These are phyloP conservation scores for Lithobates sylvaticus DNA, from an alignment of 2,797 vertebrate genomes.

Conservation along the genomic window DNA sequence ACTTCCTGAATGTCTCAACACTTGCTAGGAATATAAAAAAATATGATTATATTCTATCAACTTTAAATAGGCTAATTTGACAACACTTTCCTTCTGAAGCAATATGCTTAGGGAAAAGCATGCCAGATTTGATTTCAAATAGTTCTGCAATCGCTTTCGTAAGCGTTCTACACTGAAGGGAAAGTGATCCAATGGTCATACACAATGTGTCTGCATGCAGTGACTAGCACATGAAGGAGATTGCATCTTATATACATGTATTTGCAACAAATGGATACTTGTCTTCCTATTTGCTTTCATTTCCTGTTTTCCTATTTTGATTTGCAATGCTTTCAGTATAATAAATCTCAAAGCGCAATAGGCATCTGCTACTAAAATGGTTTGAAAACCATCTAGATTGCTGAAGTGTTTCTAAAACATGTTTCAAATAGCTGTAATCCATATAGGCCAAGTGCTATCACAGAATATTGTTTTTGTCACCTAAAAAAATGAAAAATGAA, in stretches of 20 bases:
- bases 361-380: not conserved
- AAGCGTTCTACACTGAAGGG: slow-evolving; percentile 17
- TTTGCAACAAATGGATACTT: not conserved
- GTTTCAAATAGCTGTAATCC: not conserved
- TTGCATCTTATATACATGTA: slow-evolving; percentile 4
- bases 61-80: slow-evolving; percentile 35
- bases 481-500: too few species aligned
- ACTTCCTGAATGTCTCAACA: not conserved
- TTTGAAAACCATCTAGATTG: not conserved
- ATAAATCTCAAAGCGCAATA: not conserved
- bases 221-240: slow-evolving; percentile 6
- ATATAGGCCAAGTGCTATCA: not conserved
- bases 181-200: slow-evolving; percentile 23
- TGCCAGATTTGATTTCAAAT: slow-evolving; percentile 24
- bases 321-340: not conserved
- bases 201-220: slow-evolving; percentile 30
- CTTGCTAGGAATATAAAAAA: not conserved
- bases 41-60: slow-evolving; percentile 24
- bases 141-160: slow-evolving; percentile 26
- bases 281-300: slow-evolving; percentile 3
- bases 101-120: slow-evolving; percentile 10
- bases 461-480: not conserved
- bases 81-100: slow-evolving; percentile 28
- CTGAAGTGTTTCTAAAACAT: not conserved
- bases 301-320: not conserved